These are phyloP conservation scores for Chironomus riparius DNA, from an alignment of 2,888 invertebrate species.

Conservation along the genomic window DNA sequence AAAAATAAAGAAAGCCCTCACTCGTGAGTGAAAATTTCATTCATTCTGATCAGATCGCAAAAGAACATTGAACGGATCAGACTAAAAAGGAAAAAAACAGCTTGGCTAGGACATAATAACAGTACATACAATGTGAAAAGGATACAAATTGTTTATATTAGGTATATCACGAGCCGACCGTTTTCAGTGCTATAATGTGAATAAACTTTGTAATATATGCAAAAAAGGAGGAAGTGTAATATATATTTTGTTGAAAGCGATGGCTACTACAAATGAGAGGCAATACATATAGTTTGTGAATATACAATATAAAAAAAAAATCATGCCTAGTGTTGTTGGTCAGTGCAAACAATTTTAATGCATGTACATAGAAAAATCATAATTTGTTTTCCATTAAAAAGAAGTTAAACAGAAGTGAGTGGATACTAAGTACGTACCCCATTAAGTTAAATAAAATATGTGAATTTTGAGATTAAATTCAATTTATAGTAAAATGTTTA, in stretches of 20 bases:
- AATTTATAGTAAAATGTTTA: neutral
- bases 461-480: neutral
- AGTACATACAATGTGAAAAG: neutral
- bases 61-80: neutral
- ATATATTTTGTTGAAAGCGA: neutral
- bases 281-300: neutral
- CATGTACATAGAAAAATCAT: neutral
- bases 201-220: slow-evolving; percentile 26
- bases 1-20: neutral
- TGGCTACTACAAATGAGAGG: neutral
- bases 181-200: slow-evolving; percentile 10
- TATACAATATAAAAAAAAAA: neutral
- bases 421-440: neutral
- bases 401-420: neutral
- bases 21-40: neutral
- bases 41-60: neutral
- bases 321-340: neutral
- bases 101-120: neutral
- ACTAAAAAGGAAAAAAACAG: neutral
- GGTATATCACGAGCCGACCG: neutral
- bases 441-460: neutral
- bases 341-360: neutral
- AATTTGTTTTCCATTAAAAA: no score
- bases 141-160: neutral
- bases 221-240: neutral